Percentiles rank a stretch among this genome's conserved stretches.
These are phyloP conservation scores for Lanius collurio DNA, from an alignment of 2,113 vertebrate genomes.

Conservation along the genomic window DNA sequence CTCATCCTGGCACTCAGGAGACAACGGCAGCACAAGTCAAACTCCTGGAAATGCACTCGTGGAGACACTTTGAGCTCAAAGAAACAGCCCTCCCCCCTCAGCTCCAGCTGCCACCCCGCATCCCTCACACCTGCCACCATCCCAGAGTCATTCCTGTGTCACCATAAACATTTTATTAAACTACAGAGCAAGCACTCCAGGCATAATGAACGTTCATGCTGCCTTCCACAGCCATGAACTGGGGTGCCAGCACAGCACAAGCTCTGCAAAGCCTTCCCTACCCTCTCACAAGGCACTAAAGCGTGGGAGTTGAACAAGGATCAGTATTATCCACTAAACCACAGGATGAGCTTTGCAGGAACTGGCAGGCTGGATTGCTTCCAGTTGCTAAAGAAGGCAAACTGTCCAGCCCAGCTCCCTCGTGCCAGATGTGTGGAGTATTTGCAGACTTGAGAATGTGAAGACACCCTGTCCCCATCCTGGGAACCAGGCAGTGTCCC, in stretches of 20 bases:
- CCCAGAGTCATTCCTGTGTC: neutral
- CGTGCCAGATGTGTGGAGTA: neutral
- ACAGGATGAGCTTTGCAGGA: constrained; percentile 26
- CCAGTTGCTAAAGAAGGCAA: constrained; percentile 23
- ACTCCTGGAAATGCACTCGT: neutral
- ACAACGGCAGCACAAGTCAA: neutral
- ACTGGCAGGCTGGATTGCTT: constrained; percentile 24
- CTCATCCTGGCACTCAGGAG: neutral
- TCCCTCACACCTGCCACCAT: neutral
- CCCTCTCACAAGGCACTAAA: neutral
- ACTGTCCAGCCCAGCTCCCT: neutral
- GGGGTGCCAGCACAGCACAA: neutral
- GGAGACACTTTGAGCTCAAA: neutral
- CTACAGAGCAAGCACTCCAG: neutral
- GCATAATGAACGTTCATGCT: neutral
- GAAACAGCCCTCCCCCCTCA: neutral
- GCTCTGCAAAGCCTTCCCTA: neutral
- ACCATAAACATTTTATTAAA: neutral
- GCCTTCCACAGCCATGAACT: neutral
- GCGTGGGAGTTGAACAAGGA: constrained; percentile 48
- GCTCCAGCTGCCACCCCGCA: neutral
- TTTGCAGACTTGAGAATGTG: neutral
- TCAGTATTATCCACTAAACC: constrained; percentile 32
- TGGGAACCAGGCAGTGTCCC: neutral
- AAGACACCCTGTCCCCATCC: neutral